Percentiles rank a stretch among this genome's conserved stretches.
phyloP scores from a whole-genome alignment of 2,113 vertebrate genomes.

The Lophius piscatorius region DNA sequence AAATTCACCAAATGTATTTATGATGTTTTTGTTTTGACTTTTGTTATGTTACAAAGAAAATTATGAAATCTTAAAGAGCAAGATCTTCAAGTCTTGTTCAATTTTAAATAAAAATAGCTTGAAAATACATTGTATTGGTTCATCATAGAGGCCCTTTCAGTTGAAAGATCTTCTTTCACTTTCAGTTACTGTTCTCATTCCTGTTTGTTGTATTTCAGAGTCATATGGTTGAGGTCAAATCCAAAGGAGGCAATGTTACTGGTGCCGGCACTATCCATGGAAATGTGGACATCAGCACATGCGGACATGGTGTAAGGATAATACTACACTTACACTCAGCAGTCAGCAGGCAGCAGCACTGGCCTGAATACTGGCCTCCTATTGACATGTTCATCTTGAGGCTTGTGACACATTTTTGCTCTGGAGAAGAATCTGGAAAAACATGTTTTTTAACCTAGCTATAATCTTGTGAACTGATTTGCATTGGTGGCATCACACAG shows the following conservation, averaged over 20 bases:
- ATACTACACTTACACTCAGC: conserved; percentile 15
- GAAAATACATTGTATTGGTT: not conserved
- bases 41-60: no score
- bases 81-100: no score
- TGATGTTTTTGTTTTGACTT: no score
- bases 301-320: conserved; percentile 84
- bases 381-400: not conserved
- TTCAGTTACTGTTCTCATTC: not conserved
- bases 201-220: conserved; percentile 75
- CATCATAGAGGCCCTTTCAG: not conserved
- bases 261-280: conserved; percentile 89
- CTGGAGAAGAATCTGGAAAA: no score
- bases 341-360: conserved; percentile 54
- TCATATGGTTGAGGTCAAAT: conserved; percentile 84
- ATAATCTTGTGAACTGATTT: no score
- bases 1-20: no score
- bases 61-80: no score
- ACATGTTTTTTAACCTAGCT: no score
- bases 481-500: no score
- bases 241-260: conserved; percentile 86
- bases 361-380: not conserved
- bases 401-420: no score
- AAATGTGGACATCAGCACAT: conserved; percentile 85
- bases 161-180: not conserved
- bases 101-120: not conserved